Base-by-base conservation (phyloP, 2,797 vertebrate genomes). In the Megalops cyprinoides region DNA sequence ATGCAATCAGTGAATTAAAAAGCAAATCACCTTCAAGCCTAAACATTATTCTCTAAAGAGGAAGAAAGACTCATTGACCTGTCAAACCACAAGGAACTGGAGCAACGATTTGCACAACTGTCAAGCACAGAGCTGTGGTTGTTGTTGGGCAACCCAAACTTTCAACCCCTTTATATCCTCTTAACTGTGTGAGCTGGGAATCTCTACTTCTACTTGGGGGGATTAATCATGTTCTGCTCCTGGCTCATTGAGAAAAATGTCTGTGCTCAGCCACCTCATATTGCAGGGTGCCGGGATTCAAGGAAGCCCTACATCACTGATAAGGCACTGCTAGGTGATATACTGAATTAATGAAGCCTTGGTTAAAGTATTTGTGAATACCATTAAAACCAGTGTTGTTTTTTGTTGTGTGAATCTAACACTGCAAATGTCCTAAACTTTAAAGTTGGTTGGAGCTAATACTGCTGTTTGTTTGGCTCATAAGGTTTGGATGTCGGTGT, bases 21-120 rank as follows among this genome's bases (percentile, higher is more conserved):
- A 44, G 18, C 67, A 37, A 71, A 71, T 71, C 67, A 71, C 67
- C 67, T 71, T 71, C 67, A 71, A 71, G 67, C 67, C n/a, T 39
- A 25, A 18, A 39, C 4, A 6, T n/a, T 71, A 71, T 44, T 39
- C 67, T 31, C 67, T 65, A 65, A 71, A 71, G 67, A 71, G 67
- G 67, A 4, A n/a, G 39, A 44, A 44, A 71, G 67, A 71, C 67
- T 71, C 67, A 71, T 42, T 71, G 67, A 71, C 67, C 67, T 71
- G 67, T 71, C 67, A 71, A 71, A 39, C 25, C 25, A 1, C 4
- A 12, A 28, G 58, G 25, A 69, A 23, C 65, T 10, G n/a, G 34
- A 42, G 67, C 67, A 44, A 44, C 42, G 39, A 71, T 44, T 8
- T 23, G 67, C 23, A 34, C 67, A 14, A 9, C 2, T 39, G 62